These are phyloP conservation scores for Climacteris rufus DNA, from an alignment of 2,113 vertebrate species.

Conservation along the genomic window DNA sequence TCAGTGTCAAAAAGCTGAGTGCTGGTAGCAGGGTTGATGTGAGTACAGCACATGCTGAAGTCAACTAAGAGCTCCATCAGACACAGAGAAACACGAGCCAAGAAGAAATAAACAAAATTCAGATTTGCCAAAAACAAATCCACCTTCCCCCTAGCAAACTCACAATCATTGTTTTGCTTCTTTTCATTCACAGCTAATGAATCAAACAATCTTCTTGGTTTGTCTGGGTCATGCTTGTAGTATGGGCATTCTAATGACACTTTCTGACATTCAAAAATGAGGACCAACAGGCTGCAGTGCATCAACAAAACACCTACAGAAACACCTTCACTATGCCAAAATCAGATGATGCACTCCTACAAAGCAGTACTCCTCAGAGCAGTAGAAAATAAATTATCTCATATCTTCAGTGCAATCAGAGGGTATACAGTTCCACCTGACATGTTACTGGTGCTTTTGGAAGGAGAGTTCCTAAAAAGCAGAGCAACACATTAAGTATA, in stretches of 20 bases:
- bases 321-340: not conserved
- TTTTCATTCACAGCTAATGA: not conserved
- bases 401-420: not conserved
- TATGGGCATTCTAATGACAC: fast-evolving
- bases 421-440: not conserved
- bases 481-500: not conserved
- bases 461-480: not conserved
- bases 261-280: not conserved
- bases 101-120: not conserved
- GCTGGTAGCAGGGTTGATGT: not conserved
- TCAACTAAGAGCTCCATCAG: not conserved
- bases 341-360: not conserved
- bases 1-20: not conserved
- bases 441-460: not conserved
- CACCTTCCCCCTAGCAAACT: not conserved
- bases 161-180: not conserved
- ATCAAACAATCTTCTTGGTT: not conserved
- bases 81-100: not conserved
- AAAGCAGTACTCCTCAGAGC: not conserved
- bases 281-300: not conserved
- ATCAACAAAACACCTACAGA: not conserved
- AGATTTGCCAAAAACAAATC: not conserved
- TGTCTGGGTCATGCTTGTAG: not conserved
- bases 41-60: not conserved
- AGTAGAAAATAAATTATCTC: not conserved